These are phyloP conservation scores for Agraylea sexmaculata DNA, from an alignment of 1,140 invertebrate genomes.

Conservation along the genomic window DNA sequence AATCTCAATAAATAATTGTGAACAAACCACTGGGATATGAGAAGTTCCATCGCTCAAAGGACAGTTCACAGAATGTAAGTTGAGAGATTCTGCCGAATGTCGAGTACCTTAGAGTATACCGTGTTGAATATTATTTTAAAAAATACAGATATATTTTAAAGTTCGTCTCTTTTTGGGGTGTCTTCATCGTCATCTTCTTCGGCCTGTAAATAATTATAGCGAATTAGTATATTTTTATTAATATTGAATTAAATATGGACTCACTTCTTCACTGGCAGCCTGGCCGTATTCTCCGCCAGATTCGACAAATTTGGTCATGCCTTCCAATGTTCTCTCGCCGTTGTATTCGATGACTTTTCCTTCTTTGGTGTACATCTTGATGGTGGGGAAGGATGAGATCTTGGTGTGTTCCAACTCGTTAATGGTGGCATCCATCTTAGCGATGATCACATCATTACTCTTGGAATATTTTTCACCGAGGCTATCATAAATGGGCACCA, in stretches of 20 bases:
- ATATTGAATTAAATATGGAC: conserved; percentile 15
- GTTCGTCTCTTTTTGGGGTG: conserved; percentile 52
- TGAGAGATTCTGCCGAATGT: no score
- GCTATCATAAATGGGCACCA: conserved; percentile 90
- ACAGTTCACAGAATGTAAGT: no score
- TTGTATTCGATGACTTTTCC: conserved; percentile 92
- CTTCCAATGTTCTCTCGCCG: conserved; percentile 90
- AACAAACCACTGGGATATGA: no score
- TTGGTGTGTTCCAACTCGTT: conserved; percentile 95
- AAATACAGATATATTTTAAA: conserved; percentile 36
- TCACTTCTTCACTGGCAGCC: conserved; percentile 50
- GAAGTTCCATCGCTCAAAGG: no score
- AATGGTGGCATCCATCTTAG: conserved; percentile 96
- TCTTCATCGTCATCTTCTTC: conserved; percentile 54
- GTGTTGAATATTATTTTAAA: conserved; percentile 1
- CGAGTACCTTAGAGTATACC: background rate
- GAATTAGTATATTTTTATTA: conserved; percentile 2
- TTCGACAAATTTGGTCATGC: conserved; percentile 85
- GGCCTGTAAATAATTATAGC: conserved; percentile 28
- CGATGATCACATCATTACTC: conserved; percentile 76
- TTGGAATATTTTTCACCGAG: conserved; percentile 70
- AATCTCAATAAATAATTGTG: no score
- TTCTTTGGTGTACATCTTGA: conserved; percentile 90
- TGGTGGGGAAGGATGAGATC: conserved; percentile 92
- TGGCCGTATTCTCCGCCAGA: conserved; percentile 55